phyloP scores from a whole-genome alignment of 2,888 invertebrate species.

The Eilema depressum region DNA sequence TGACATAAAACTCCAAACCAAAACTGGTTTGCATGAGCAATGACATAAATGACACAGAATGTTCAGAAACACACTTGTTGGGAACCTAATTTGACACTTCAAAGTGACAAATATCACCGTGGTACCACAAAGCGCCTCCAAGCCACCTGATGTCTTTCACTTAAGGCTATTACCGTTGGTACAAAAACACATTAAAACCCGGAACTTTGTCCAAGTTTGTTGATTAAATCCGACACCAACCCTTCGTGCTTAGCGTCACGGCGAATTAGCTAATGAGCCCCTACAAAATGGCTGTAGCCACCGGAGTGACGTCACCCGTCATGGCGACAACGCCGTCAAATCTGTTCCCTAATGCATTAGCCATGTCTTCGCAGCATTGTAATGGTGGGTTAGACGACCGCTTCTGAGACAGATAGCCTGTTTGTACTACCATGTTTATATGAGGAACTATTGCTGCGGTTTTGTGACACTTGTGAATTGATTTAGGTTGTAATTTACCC shows the following conservation, averaged over 20 bases:
- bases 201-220: conserved; percentile 35
- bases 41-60: not conserved
- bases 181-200: conserved; percentile 42
- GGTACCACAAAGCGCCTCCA: conserved; percentile 7
- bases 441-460: not conserved
- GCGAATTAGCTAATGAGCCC: conserved; percentile 38
- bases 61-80: not conserved
- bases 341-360: conserved; percentile 28
- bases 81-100: not conserved
- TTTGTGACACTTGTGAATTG: not conserved
- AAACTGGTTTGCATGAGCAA: not conserved
- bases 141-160: conserved; percentile 30
- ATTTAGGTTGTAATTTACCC: not conserved
- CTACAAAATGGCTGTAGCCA: conserved; percentile 14
- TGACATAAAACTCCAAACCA: not conserved
- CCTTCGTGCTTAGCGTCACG: conserved; percentile 41
- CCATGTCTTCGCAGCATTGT: conserved; percentile 24
- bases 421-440: not conserved
- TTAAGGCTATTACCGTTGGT: conserved; percentile 22
- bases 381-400: conserved; percentile 9
- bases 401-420: not conserved
- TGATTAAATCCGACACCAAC: conserved; percentile 45
- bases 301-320: conserved; percentile 22
- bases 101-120: not conserved
- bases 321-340: conserved; percentile 20